These are phyloP conservation scores for Cetoscarus ocellatus DNA, from an alignment of 2,797 vertebrate species.

Conservation along the genomic window DNA sequence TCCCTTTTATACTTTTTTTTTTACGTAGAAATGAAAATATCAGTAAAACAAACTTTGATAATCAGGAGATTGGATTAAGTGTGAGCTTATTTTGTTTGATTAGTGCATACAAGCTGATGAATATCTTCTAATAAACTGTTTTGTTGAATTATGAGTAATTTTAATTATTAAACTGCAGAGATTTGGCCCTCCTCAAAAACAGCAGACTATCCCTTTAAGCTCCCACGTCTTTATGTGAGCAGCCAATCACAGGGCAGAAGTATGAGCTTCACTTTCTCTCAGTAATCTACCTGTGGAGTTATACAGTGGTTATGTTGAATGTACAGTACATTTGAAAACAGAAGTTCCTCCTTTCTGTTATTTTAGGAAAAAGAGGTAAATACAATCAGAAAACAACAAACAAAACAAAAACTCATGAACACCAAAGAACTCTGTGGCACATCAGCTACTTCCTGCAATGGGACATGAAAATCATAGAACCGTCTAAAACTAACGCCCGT, in stretches of 20 bases:
- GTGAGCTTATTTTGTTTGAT: no score
- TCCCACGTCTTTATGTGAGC: slow-evolving; percentile 6
- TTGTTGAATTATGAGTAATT: no score
- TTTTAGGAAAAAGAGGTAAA: slow-evolving; percentile 27
- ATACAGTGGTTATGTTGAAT: slow-evolving; percentile 48
- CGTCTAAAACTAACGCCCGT: slow-evolving; percentile 64
- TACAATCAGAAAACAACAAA: slow-evolving; percentile 35
- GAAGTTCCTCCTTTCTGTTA: slow-evolving; percentile 37
- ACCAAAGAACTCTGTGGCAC: slow-evolving; percentile 56
- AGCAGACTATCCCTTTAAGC: no score
- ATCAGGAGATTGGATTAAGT: no score
- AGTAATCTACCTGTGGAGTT: slow-evolving; percentile 66
- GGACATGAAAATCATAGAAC: slow-evolving; percentile 59
- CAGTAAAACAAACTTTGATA: no score
- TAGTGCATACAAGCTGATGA: no score
- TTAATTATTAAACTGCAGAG: no score
- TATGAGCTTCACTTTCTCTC: slow-evolving; percentile 53
- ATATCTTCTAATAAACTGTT: no score
- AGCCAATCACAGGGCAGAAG: slow-evolving; percentile 5
- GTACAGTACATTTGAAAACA: slow-evolving; percentile 46
- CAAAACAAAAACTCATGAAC: slow-evolving; percentile 36
- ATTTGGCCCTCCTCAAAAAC: no score
- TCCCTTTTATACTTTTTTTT: no score
- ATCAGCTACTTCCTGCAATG: slow-evolving; percentile 52
- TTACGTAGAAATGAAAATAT: no score